Evolutionary conservation across 2,888 invertebrate genomes (phyloP), one percentile per base, ranked within the genome.

Genomic region (Teleogryllus oceanicus): DNA sequence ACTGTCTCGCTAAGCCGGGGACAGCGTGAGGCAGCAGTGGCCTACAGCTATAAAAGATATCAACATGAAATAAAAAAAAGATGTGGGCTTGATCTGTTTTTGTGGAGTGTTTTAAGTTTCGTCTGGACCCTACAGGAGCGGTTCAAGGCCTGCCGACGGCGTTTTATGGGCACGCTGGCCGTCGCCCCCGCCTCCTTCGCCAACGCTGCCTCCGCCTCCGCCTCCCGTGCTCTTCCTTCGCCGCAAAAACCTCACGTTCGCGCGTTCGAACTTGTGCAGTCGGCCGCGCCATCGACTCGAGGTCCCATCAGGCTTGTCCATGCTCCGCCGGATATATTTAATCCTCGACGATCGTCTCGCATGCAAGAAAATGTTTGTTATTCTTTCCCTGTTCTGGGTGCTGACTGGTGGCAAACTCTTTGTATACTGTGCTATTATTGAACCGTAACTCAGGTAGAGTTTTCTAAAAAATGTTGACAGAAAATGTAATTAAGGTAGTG

Each of bases 51-150:
- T 62, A 62, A 62, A 62, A 62, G 13, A 62, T 62, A 62, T 62
- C 62, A 12, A 62, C 62, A 13, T 18, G n/a, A 62, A 62, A 62
- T 62, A 78, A 78, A 78, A 51, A 50, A 77, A 51, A 62, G 50
- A 78, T 24, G 62, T 51, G 24, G 20, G 24, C 62, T 78, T 78
- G 78, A 78, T 78, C 62, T 78, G 78, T 78, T 78, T 78, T 78
- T 78, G 78, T 51, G 51, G 51, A n/a, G 13, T 62, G 62, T 62
- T 62, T 13, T 62, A 62, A 62, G 62, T 62, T 62, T 62, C n/a
- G 62, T 62, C 62, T 62, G 62, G 62, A 62, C 62, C 62, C 13
- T 13, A 12, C 62, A 62, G 62, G 62, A 62, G 62, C 62, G 62
- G 62, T 62, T 62, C 62, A 62, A 62, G 62, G 62, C n/a, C 62